A percentile compares a stretch with the other conserved stretches of the same genome.
These are phyloP conservation scores for Macrosoma leucophasiata DNA, from an alignment of 2,888 invertebrate genomes.

Conservation along the genomic window DNA sequence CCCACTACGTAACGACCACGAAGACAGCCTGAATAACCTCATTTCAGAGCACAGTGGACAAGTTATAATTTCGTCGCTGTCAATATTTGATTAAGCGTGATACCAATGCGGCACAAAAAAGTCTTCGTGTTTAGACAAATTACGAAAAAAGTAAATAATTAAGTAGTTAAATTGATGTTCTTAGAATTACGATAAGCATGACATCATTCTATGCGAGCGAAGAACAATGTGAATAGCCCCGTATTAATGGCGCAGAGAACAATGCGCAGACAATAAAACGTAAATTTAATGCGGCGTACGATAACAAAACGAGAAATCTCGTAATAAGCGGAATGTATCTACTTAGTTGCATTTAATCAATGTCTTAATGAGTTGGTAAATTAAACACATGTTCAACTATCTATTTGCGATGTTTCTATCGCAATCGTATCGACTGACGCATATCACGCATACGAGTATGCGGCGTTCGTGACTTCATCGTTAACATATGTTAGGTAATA, in stretches of 20 bases:
- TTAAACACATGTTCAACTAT: constrained; percentile 37
- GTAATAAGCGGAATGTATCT: constrained; percentile 35
- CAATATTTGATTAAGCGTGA: constrained; percentile 46
- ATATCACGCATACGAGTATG: constrained; percentile 46
- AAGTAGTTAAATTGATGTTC: constrained; percentile 34
- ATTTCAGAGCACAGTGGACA: too few relatives aligned
- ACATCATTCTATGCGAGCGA: constrained; percentile 44
- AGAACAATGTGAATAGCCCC: constrained; percentile 46
- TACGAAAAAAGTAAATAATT: constrained; percentile 36
- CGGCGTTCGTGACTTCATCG: constrained; percentile 39
- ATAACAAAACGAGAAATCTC: constrained; percentile 13
- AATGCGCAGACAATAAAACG: constrained; percentile 46
- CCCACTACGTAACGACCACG: too few relatives aligned
- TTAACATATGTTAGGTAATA: constrained; percentile 54
- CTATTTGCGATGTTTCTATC: constrained; percentile 38
- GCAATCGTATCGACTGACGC: too few relatives aligned
- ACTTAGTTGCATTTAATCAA: too few relatives aligned
- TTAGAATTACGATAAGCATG: constrained; percentile 39
- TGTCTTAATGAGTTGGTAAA: constrained; percentile 31
- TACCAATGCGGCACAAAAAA: constrained; percentile 36
- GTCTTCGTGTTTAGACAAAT: constrained; percentile 33
- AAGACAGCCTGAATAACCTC: too few relatives aligned
- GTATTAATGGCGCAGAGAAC: constrained; percentile 45
- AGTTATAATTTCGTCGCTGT: too few relatives aligned
- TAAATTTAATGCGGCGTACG: constrained; percentile 37